phyloP scores from a whole-genome alignment of 2,888 invertebrate genomes.

The Megaustenia siamemsis region DNA sequence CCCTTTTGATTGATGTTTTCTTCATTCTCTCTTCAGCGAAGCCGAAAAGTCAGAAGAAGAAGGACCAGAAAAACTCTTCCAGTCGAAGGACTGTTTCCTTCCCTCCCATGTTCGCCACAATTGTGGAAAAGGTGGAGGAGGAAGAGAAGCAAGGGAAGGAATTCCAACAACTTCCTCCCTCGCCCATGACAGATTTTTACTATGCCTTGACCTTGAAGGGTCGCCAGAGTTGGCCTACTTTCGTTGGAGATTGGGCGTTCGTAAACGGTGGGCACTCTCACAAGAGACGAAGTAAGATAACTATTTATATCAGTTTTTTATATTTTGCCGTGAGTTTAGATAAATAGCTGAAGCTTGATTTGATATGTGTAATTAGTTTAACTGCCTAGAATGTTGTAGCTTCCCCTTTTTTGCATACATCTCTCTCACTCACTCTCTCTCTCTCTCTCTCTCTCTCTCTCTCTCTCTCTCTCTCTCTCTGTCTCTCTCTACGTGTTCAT shows the following conservation, averaged over 20 bases:
- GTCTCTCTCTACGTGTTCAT: too few species aligned
- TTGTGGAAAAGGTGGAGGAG: conserved; percentile 79
- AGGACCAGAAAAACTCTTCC: conserved; percentile 33
- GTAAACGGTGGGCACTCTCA: conserved; percentile 53
- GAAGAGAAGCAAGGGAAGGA: conserved; percentile 81
- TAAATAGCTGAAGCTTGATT: too few species aligned
- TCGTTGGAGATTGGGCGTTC: conserved; percentile 67
- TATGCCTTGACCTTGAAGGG: conserved; percentile 65
- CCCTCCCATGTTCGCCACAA: conserved; percentile 60
- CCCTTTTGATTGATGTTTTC: too few species aligned
- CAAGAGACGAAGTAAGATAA: conserved; percentile 42
- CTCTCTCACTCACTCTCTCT: too few species aligned
- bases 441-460: too few species aligned
- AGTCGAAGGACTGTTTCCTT: conserved; percentile 47
- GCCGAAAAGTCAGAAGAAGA: conserved; percentile 38
- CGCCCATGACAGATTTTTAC: conserved; percentile 72
- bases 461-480: too few species aligned
- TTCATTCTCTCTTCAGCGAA: conserved; percentile 3
- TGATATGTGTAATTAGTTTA: too few species aligned
- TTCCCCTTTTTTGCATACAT: too few species aligned
- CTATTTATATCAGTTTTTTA: background rate
- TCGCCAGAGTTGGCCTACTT: conserved; percentile 65
- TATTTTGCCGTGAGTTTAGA: background rate
- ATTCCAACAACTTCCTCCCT: conserved; percentile 63
- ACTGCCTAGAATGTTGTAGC: too few species aligned